Conservation (phyloP, 2,113 vertebrate genomes). For the Malurus elegans region DNA sequence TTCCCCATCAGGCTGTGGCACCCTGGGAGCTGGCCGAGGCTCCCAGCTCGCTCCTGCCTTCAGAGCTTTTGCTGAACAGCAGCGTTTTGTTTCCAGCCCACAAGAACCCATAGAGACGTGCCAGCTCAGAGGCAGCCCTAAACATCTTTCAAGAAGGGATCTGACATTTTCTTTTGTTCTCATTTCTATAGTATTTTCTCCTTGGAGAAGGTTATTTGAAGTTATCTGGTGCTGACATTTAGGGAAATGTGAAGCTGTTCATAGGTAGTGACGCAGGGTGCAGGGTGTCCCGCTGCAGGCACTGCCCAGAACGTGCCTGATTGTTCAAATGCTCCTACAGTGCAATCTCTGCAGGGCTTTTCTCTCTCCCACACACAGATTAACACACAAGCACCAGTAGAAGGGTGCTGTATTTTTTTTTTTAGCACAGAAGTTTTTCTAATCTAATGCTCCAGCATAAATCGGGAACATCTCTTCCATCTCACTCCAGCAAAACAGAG, state of each 20-base stretch:
- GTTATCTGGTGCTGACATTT: constrained; percentile 49
- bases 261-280: constrained; percentile 6
- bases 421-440: not conserved
- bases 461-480: not conserved
- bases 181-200: constrained; percentile 32
- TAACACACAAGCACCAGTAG: not conserved
- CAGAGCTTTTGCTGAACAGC: constrained; percentile 48
- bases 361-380: not conserved
- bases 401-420: not conserved
- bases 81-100: constrained; percentile 57
- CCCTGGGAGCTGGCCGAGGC: not conserved
- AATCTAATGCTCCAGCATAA: not conserved
- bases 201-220: constrained; percentile 29
- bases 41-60: not conserved
- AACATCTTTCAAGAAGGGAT: constrained; percentile 8
- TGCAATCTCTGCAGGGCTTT: not conserved
- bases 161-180: constrained; percentile 58
- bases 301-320: not conserved
- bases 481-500: not conserved
- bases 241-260: constrained; percentile 38
- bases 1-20: not conserved
- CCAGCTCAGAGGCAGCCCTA: constrained; percentile 11
- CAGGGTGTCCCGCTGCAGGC: not conserved
- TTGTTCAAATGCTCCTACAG: not conserved
- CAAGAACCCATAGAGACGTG: constrained; percentile 56